Base-by-base conservation (phyloP, 2,113 vertebrate species). In the Leucopsar rothschildi region DNA sequence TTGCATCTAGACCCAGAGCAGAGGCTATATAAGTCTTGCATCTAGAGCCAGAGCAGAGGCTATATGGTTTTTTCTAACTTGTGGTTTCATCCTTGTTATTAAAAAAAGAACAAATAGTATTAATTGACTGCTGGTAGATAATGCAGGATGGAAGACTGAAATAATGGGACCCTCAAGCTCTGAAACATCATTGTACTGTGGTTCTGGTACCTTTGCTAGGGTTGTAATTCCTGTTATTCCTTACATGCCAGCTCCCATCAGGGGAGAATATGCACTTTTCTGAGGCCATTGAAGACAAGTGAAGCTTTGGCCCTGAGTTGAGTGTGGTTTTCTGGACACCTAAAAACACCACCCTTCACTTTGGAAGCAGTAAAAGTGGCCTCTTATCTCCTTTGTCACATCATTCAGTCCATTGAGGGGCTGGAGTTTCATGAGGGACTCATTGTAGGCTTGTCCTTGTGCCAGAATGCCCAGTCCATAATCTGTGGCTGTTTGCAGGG, bases 111-210 rank as follows among this genome's bases (percentile, higher is more conserved):
- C 0, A 0, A 45, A 3, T 5, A 60, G 22, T 12, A 77, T 81
- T 61, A 69, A 20, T 57, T 79, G 44, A 75, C 19, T 89, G 29
- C 29, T 68, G 31, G 5, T 71, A 82, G 73, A 45, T 76, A 83
- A 55, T 2, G 2, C 33, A 49, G 9, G 42, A 42, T 0, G 0
- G 71, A 86, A 71, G 22, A 44, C 42, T 70, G 31, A 82, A 55
- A 44, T 66, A 77, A 37, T 12, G 53, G 7, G 21, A 82, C 24
- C 6, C 27, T 70, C 57, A 89, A 25, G 33, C 11, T 85, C 52
- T 5, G 1, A 71, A 89, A 78, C 6, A 28, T 22, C 6, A 14
- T 27, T 85, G 44, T 69, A 8, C 14, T 85, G 53, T 17, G 9
- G 17, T 39, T 71, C 33, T 50, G 18, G 33, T 84, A 16, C n/a